phyloP scores from a whole-genome alignment of 2,113 vertebrate species.

The Pampusana beccarii region DNA sequence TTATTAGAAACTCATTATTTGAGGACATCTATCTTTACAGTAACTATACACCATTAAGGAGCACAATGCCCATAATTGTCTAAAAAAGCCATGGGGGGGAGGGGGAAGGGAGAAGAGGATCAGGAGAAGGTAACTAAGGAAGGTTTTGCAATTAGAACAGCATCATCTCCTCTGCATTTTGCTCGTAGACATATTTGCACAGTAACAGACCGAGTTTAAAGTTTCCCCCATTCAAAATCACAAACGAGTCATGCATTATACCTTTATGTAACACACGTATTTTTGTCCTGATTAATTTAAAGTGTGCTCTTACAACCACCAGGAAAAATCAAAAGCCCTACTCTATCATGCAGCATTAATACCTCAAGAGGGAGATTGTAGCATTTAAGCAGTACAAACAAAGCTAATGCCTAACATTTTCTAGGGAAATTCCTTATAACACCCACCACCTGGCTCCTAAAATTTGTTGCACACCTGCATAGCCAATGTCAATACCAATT shows the following conservation, averaged over 20 bases:
- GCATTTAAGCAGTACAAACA: not conserved
- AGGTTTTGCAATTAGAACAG: slow-evolving; percentile 40
- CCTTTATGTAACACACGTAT: not conserved
- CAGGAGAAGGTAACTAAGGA: slow-evolving; percentile 24
- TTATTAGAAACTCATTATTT: slow-evolving; percentile 65
- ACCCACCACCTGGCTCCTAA: not conserved
- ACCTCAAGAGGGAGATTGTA: not conserved
- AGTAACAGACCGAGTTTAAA: not conserved
- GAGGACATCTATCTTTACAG: slow-evolving; percentile 60
- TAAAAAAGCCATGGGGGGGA: not conserved
- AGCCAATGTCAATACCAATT: not conserved
- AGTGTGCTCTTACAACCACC: not conserved
- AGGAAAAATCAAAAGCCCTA: not conserved
- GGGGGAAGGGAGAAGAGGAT: slow-evolving; percentile 12
- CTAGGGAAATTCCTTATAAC: not conserved
- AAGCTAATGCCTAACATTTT: not conserved
- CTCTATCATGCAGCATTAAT: not conserved
- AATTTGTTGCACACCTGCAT: not conserved
- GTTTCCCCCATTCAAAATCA: not conserved
- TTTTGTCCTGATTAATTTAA: not conserved
- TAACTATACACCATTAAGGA: slow-evolving; percentile 36
- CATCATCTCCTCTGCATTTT: not conserved
- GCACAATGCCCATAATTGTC: slow-evolving; percentile 55
- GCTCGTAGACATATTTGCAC: not conserved
- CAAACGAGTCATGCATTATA: not conserved